phyloP scores from a whole-genome alignment of 2,888 invertebrate species.

The Melanostoma mellinum region DNA sequence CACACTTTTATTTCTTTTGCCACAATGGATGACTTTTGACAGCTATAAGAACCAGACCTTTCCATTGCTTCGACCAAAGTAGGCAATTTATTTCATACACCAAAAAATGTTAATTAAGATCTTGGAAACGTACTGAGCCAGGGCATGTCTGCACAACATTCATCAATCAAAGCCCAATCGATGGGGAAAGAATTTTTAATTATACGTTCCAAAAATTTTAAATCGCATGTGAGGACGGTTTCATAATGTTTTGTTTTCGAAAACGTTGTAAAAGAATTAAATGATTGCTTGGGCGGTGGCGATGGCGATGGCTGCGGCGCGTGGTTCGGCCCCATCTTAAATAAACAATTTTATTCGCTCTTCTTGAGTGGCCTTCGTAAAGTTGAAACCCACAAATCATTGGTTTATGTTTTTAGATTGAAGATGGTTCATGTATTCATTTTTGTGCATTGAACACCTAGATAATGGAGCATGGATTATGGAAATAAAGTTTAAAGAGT shows the following conservation, averaged over 20 bases:
- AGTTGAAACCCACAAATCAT: slow-evolving; percentile 47
- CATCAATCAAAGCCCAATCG: slow-evolving; percentile 60
- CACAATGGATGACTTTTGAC: background rate
- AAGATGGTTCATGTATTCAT: slow-evolving; percentile 45
- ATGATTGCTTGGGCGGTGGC: slow-evolving; percentile 60
- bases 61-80: background rate
- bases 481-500: slow-evolving; percentile 22
- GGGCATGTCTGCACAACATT: slow-evolving; percentile 16
- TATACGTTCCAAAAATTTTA: slow-evolving; percentile 46
- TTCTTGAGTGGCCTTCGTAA: slow-evolving; percentile 46
- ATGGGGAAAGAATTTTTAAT: slow-evolving; percentile 55
- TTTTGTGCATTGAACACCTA: slow-evolving; percentile 47
- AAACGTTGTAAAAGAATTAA: slow-evolving; percentile 34
- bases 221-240: slow-evolving; percentile 46
- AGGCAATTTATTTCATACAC: slow-evolving; percentile 1
- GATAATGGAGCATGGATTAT: slow-evolving; percentile 19
- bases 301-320: slow-evolving; percentile 56
- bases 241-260: slow-evolving; percentile 31
- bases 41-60: background rate
- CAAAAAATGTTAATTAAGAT: slow-evolving; percentile 45
- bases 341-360: slow-evolving; percentile 52
- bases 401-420: slow-evolving; percentile 28
- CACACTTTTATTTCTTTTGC: background rate
- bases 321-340: slow-evolving; percentile 42
- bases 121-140: slow-evolving; percentile 24